Percentiles rank a stretch among this genome's conserved stretches.
Evolutionary conservation across 1,140 invertebrate species (phyloP).

Genomic region (Orchestia grillus): DNA sequence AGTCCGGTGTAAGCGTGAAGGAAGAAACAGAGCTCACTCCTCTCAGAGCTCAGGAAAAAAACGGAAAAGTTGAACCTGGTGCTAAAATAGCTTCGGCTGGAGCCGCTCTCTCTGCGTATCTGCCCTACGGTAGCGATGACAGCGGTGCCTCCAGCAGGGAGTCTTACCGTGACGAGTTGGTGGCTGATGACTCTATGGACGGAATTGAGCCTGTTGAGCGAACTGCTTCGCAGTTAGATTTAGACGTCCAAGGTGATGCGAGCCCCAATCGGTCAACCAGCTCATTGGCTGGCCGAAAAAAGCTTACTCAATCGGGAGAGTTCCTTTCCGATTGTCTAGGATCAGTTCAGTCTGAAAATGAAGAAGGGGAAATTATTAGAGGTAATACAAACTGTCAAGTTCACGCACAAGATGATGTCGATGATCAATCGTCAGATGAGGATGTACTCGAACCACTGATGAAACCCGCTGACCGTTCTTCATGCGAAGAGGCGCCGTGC

Average conservation of each 20-base stretch:
- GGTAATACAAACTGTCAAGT: constrained; percentile 45
- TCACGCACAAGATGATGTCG: not conserved
- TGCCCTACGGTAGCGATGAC: not conserved
- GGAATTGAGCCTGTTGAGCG: not conserved
- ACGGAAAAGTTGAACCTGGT: not conserved
- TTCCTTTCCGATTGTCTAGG: constrained; percentile 32
- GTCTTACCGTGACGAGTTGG: constrained; percentile 22
- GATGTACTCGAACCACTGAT: constrained; percentile 6
- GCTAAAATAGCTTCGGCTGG: not conserved
- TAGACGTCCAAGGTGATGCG: not conserved
- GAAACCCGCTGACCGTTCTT: constrained; percentile 10
- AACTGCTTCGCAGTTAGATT: constrained; percentile 20
- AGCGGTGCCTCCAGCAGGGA: not conserved
- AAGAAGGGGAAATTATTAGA: constrained; percentile 40
- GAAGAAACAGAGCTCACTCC: constrained; percentile 45
- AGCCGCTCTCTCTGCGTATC: not conserved
- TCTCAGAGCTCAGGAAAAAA: not conserved
- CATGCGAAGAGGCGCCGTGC: constrained; percentile 22
- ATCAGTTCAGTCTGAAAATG: constrained; percentile 16
- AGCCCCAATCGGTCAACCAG: not conserved
- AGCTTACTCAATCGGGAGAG: constrained; percentile 34
- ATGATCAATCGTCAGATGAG: not conserved
- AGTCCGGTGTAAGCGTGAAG: constrained; percentile 26
- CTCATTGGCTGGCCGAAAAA: not conserved
- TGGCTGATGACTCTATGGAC: not conserved